phyloP scores from a whole-genome alignment of 2,888 invertebrate genomes.

The Hymenopus coronatus region DNA sequence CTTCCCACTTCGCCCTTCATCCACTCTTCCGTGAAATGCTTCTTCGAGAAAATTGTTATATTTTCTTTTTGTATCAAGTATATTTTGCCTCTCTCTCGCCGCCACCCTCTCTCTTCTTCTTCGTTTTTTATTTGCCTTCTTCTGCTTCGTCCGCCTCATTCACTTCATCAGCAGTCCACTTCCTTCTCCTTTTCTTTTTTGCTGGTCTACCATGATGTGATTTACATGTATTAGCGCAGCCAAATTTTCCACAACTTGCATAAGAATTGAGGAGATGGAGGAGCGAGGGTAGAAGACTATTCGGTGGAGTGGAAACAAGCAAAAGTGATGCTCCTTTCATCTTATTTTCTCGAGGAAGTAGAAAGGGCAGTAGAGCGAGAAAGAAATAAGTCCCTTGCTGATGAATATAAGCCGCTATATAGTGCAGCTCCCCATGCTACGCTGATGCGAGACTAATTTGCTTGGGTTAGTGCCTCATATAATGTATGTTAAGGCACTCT shows the following conservation, averaged over 20 bases:
- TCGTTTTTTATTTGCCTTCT: constrained; percentile 16
- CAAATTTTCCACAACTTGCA: constrained; percentile 25
- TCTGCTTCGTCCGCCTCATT: constrained; percentile 26
- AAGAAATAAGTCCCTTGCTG: not conserved
- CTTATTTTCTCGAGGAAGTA: constrained; percentile 13
- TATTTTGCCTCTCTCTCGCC: not conserved
- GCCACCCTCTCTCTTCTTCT: not conserved
- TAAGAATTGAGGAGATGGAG: constrained; percentile 23
- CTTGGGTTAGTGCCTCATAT: constrained; percentile 21
- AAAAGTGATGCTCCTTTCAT: constrained; percentile 23
- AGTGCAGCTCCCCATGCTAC: not conserved
- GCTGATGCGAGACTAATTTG: constrained; percentile 20
- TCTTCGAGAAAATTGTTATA: constrained; percentile 20
- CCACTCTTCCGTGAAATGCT: constrained; percentile 9
- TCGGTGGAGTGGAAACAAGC: constrained; percentile 24
- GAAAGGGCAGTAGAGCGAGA: constrained; percentile 1
- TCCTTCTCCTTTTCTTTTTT: constrained; percentile 23
- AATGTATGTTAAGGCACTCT: constrained; percentile 19
- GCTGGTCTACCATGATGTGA: constrained; percentile 26
- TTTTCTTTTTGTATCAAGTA: constrained; percentile 29
- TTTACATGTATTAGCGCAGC: constrained; percentile 32
- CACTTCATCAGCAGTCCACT: constrained; percentile 26
- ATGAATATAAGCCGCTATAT: constrained; percentile 12
- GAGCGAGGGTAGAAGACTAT: not conserved
- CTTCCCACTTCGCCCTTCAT: not conserved